Percentiles rank a stretch among this genome's conserved stretches.
phyloP scores from a whole-genome alignment of 2,113 vertebrate genomes.

The Archilochus colubris region DNA sequence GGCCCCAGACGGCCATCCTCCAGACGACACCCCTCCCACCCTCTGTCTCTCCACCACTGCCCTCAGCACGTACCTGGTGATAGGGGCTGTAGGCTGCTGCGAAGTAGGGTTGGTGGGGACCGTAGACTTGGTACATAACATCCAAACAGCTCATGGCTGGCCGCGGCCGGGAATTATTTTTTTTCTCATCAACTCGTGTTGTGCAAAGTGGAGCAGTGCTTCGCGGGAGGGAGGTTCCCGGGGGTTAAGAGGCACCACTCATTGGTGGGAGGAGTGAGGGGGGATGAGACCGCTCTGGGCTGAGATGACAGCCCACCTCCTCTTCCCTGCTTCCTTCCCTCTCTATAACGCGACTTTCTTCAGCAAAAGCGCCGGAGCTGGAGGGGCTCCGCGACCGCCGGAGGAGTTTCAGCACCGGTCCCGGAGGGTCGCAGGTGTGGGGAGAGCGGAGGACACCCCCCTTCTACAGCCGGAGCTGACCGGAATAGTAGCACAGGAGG shows the following conservation, averaged over 20 bases:
- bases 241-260: conserved; percentile 33
- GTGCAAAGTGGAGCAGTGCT: conserved; percentile 56
- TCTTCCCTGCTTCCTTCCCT: neutral
- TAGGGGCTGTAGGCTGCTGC: conserved; percentile 88
- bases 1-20: conserved; percentile 42
- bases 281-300: neutral
- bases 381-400: neutral
- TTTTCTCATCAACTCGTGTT: conserved; percentile 65
- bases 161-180: conserved; percentile 37
- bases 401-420: conserved; percentile 35
- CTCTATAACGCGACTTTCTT: neutral
- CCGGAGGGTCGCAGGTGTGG: neutral
- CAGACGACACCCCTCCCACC: conserved; percentile 39
- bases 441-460: neutral
- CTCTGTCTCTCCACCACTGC: neutral
- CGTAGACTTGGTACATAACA: conserved; percentile 98
- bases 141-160: conserved; percentile 98
- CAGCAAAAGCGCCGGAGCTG: neutral
- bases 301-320: neutral
- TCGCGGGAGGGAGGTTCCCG: conserved; percentile 55
- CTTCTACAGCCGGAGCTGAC: neutral
- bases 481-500: neutral
- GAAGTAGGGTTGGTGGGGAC: conserved; percentile 91
- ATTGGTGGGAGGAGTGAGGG: conserved; percentile 35
- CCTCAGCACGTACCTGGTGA: conserved; percentile 84